Percentiles rank a stretch among this genome's conserved stretches.
Evolutionary conservation across 2,888 invertebrate species (phyloP).

Genomic region (Lottia gigantea): DNA sequence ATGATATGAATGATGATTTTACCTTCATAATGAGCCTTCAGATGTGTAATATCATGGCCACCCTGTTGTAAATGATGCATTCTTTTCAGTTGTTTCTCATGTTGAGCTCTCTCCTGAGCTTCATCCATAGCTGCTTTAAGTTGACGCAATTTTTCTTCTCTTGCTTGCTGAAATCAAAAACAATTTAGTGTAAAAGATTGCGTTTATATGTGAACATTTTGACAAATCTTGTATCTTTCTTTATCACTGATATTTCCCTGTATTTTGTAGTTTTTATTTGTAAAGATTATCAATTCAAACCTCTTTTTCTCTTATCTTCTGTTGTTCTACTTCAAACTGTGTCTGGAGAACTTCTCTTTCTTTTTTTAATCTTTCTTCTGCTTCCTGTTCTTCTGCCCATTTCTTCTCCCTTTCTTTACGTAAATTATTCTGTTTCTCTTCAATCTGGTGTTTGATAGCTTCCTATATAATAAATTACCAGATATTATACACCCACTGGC

Average conservation of each 20-base stretch:
- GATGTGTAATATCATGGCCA: constrained; percentile 62
- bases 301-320: constrained; percentile 61
- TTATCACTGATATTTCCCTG: no score
- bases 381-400: constrained; percentile 82
- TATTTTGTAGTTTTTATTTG: no score
- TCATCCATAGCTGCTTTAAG: constrained; percentile 81
- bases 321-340: constrained; percentile 80
- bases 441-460: constrained; percentile 73
- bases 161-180: constrained; percentile 75
- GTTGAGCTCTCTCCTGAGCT: constrained; percentile 73
- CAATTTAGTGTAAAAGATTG: background rate
- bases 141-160: constrained; percentile 79
- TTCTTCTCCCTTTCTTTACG: constrained; percentile 82
- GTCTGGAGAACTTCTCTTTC: constrained; percentile 78
- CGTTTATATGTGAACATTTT: no score
- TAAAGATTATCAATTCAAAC: constrained; percentile 28
- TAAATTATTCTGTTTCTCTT: constrained; percentile 81
- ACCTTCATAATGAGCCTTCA: constrained; percentile 61
- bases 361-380: constrained; percentile 80
- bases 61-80: constrained; percentile 60
- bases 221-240: no score
- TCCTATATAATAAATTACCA: constrained; percentile 33
- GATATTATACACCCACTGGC: no score
- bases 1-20: background rate
- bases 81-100: constrained; percentile 57